phyloP scores from a whole-genome alignment of 2,797 vertebrate species.

The Cossypha polioptera region DNA sequence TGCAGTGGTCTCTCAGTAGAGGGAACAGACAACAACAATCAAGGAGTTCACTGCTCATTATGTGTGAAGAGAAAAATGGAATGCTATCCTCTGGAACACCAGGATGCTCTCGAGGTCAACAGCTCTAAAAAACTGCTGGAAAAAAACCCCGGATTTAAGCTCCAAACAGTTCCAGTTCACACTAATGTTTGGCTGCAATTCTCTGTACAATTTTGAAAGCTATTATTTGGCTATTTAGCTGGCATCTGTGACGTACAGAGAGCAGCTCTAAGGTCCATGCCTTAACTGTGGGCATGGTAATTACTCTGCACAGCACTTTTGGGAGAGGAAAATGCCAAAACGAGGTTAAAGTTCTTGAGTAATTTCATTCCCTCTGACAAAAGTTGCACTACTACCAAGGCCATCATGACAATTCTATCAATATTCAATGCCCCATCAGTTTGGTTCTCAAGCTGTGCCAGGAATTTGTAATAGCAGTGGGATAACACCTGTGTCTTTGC shows the following conservation, averaged over 20 bases:
- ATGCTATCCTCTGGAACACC: background rate
- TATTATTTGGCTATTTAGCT: background rate
- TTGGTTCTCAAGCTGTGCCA: background rate
- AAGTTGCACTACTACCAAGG: background rate
- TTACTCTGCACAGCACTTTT: background rate
- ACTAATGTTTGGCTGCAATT: background rate
- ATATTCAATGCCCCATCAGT: background rate
- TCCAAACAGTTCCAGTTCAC: background rate
- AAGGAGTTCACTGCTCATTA: slow-evolving; percentile 53
- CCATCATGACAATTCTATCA: background rate
- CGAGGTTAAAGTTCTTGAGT: background rate
- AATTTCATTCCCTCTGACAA: background rate
- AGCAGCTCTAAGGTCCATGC: background rate
- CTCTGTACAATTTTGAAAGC: background rate
- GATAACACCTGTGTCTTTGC: no score
- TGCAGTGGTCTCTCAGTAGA: slow-evolving; percentile 72
- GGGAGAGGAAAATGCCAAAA: background rate
- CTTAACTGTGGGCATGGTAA: background rate
- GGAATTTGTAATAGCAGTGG: background rate
- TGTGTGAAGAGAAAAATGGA: slow-evolving; percentile 55
- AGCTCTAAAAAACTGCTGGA: background rate
- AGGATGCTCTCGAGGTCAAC: background rate
- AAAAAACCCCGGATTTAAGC: background rate
- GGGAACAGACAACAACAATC: slow-evolving; percentile 77
- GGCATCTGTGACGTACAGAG: background rate